phyloP scores from a whole-genome alignment of 2,113 vertebrate species.

The Microtus ochrogaster region DNA sequence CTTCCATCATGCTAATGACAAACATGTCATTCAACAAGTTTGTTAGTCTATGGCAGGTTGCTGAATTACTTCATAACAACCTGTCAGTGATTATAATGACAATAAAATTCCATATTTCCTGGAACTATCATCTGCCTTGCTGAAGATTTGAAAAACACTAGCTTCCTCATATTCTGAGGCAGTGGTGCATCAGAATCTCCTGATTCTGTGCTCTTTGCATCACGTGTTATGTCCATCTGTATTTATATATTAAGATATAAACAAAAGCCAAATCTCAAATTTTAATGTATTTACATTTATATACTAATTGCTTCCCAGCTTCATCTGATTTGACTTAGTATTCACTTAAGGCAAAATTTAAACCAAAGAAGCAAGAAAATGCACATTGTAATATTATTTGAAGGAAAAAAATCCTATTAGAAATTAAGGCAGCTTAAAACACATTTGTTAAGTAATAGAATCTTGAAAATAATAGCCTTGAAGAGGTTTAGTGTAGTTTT shows the following conservation, averaged over 20 bases:
- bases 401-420: not conserved
- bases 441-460: not conserved
- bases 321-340: not conserved
- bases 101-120: not conserved
- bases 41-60: not conserved
- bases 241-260: not conserved
- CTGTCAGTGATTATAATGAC: not conserved
- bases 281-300: not conserved
- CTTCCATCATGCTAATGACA: slow-evolving; percentile 4
- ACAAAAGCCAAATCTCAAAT: not conserved
- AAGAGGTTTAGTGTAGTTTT: not conserved
- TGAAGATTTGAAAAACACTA: slow-evolving; percentile 14
- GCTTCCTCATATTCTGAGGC: not conserved
- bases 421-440: not conserved
- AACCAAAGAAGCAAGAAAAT: not conserved
- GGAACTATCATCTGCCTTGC: not conserved
- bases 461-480: not conserved
- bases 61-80: not conserved
- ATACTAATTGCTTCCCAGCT: not conserved
- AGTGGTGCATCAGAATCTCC: not conserved
- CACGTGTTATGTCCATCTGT: not conserved
- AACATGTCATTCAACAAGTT: not conserved
- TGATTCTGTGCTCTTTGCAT: not conserved
- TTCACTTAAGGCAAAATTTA: not conserved
- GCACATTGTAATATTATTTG: not conserved